Evolutionary conservation across 1,140 invertebrate species (phyloP).

Genomic region (Diploscapter pachys): DNA sequence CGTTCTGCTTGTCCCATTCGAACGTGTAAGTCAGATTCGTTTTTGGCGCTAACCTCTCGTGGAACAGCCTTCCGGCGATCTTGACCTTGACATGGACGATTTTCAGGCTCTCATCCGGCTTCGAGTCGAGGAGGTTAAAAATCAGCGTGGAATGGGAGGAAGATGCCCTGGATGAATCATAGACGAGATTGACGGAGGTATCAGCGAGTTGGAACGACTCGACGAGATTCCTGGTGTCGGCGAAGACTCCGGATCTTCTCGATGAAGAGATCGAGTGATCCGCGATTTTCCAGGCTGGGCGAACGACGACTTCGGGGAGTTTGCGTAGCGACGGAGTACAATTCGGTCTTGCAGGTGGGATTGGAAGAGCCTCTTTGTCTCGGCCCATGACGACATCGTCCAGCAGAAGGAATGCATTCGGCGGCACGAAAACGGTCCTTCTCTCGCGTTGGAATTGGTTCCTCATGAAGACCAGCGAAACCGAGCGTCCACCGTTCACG

Average conservation of each 20-base stretch:
- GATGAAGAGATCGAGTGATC: no score
- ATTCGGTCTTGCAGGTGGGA: constrained; percentile 5
- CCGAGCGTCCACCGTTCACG: constrained; percentile 91
- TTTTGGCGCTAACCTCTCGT: constrained; percentile 89
- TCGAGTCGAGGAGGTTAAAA: constrained; percentile 27
- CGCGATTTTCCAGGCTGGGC: constrained; percentile 8
- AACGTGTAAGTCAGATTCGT: constrained; percentile 88
- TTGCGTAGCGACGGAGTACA: constrained; percentile 3
- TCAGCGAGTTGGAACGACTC: constrained; percentile 36
- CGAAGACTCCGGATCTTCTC: constrained; percentile 11
- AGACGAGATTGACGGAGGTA: constrained; percentile 33
- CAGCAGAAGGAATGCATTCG: constrained; percentile 5
- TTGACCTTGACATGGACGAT: constrained; percentile 63
- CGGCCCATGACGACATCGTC: not conserved
- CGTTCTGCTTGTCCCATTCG: constrained; percentile 93
- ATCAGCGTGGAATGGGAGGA: constrained; percentile 27
- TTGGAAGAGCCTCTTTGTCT: not conserved
- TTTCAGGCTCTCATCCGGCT: constrained; percentile 38
- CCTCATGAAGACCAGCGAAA: constrained; percentile 68
- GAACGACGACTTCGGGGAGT: constrained; percentile 5
- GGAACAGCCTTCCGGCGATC: constrained; percentile 83
- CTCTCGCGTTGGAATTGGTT: constrained; percentile 76
- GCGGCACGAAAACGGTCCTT: constrained; percentile 9
- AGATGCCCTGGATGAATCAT: constrained; percentile 33
- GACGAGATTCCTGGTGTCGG: constrained; percentile 31